Evolutionary conservation across 1,140 invertebrate genomes (phyloP), one percentile per base, ranked within the genome.

Genomic region (Steinernema khuongi): DNA sequence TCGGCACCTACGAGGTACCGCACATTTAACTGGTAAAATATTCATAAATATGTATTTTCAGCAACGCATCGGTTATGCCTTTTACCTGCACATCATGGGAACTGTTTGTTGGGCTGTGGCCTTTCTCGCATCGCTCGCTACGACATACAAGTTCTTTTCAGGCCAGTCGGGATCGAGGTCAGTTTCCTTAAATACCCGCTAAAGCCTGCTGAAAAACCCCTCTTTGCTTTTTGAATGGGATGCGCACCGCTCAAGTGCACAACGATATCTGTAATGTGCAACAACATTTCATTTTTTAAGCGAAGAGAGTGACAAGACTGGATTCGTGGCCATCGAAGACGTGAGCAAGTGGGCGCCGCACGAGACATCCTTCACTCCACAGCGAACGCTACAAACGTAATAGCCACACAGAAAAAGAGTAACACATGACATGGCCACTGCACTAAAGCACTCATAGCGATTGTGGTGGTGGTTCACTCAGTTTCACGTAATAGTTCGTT

Each of bases 101-200:
- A 84, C 84, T 31, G 31, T 85, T 19, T 77, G 74, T 43, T 85
- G 80, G 80, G 50, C 74, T 4, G 33, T 74, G 32, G 82, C 84
- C 18, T 84, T 85, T 67, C 22, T 84, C 17, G 79, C 73, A 50
- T 77, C 80, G 0, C 69, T 85, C 7, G 30, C 76, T 7, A 84
- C 82, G 19, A 85, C 84, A 1, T 84, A 85, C 74, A 85, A 85
- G 66, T 85, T 84, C 75, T 44, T 84, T 31, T 28, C 80, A 2
- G 74, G 75, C 11, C 44, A 70, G 29, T 60, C 50, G 19, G 81
- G 81, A 28, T 36, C 67, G 32, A 78, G 72, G 76, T 78, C 22
- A 73, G 76, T 72, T 11, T 70, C 30, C 50, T 60, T 60, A 22
- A 60, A 41, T 41, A 7, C 36, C 36, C 50, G 70, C 31, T 33